Evolutionary conservation across 35 echinoderm and acorn worm species (phyloP), one percentile per base, ranked within the genome.

Genomic region (Apostichopus parvimensis): DNA sequence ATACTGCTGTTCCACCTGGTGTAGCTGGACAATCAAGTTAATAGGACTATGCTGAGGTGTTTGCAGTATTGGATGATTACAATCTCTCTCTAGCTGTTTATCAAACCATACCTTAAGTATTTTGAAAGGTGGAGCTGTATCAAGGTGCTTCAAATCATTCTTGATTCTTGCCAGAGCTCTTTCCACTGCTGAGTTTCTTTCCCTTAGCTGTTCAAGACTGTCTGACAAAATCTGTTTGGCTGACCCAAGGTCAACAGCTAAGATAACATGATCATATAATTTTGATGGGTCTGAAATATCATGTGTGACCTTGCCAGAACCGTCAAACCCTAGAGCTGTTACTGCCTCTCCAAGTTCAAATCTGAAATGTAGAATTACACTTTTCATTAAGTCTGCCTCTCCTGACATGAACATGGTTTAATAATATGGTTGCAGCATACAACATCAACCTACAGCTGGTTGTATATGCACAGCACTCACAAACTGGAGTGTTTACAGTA

Each of bases 31-130:
- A 10, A 96, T 87, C 8, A 94, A 26, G 12, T 93, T 95, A 28
- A 99, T 66, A 5, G 97, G 97, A 56, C 25, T 23, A 56, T 93
- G 95, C 60, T 94, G 93, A 0, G 97, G 93, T 0, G 97, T 99
- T 65, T 99, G 95, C 20, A 99, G 53, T 15, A 99, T 82, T 3
- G 62, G 25, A 10, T 94, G 80, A 21, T 80, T 45, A 9, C 77
- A 11, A 9, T 79, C n/a, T n/a, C 82, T 56, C 22, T 88, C 54
- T 9, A 96, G 77, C 20, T 92, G 93, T 76, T 96, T 96, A 77
- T 99, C 93, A 91, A 99, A 99, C 97, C 95, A 99, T 4, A 94
- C 91, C 79, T 91, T 91, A 18, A 99, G 68, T 55, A 99, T 70
- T 76, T 99, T 99, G 12, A 88, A 96, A 8, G 93, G 91, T 6